phyloP scores from a whole-genome alignment of 2,797 vertebrate species.

The Pipistrellus nathusii region DNA sequence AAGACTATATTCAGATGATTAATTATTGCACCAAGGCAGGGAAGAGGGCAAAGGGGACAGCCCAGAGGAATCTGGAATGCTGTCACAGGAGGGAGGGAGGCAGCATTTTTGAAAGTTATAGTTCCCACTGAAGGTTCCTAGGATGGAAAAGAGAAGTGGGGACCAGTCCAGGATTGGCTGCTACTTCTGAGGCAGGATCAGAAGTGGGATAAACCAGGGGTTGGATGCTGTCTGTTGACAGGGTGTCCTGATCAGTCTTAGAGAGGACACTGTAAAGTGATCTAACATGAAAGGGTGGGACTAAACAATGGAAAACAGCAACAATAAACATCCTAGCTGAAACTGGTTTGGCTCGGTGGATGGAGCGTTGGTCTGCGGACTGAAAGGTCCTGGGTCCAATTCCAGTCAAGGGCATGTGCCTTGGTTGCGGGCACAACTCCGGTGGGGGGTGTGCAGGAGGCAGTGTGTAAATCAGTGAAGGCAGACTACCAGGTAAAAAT shows the following conservation, averaged over 20 bases:
- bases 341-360: too few relatives aligned
- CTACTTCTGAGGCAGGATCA: not conserved
- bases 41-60: too few relatives aligned
- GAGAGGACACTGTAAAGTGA: not conserved
- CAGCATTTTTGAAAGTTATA: not conserved
- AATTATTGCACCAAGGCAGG: not conserved
- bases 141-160: not conserved
- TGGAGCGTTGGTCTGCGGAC: too few relatives aligned
- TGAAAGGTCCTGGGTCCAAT: too few relatives aligned
- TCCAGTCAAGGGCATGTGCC: too few relatives aligned
- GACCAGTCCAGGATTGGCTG: not conserved
- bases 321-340: not conserved
- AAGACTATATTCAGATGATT: not conserved
- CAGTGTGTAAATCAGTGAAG: not conserved
- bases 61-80: not conserved
- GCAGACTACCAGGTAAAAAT: not conserved
- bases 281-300: not conserved
- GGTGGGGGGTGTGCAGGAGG: too few relatives aligned
- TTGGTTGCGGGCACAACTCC: too few relatives aligned
- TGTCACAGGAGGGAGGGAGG: not conserved
- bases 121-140: not conserved
- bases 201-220: not conserved
- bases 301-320: not conserved
- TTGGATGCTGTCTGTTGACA: not conserved
- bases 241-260: not conserved